These are phyloP conservation scores for Aelia acuminata DNA, from an alignment of 2,888 invertebrate genomes.

Conservation along the genomic window DNA sequence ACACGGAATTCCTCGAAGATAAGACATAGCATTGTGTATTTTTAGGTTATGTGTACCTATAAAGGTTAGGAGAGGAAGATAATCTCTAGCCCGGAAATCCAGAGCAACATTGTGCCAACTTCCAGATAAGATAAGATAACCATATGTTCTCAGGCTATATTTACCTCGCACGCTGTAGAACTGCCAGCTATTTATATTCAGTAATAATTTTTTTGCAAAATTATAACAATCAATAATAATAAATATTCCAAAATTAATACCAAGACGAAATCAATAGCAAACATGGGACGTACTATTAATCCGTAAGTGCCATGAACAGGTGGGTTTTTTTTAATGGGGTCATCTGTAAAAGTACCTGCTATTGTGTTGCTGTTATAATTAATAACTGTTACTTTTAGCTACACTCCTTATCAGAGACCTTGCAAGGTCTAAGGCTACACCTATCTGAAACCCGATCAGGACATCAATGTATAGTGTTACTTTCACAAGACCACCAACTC, in stretches of 20 bases:
- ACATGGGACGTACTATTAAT: too few species aligned
- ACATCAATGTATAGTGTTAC: background rate
- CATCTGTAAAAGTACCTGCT: background rate
- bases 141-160: background rate
- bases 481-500: background rate
- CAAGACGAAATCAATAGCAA: too few species aligned
- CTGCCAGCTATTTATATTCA: background rate
- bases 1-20: background rate
- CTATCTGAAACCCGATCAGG: background rate
- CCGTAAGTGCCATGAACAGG: too few species aligned
- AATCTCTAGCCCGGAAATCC: background rate
- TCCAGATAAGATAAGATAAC: conserved; percentile 1
- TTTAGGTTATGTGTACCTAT: conserved; percentile 37
- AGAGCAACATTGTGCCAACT: background rate
- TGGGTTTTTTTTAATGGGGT: too few species aligned
- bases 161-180: background rate
- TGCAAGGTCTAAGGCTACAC: background rate
- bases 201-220: background rate
- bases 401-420: background rate
- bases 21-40: conserved; percentile 2
- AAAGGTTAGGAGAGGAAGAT: background rate
- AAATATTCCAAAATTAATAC: too few species aligned
- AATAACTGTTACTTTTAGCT: background rate
- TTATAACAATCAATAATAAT: background rate
- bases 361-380: background rate